These are phyloP conservation scores for Leptocoma aspasia DNA, from an alignment of 2,113 vertebrate species.

Conservation along the genomic window DNA sequence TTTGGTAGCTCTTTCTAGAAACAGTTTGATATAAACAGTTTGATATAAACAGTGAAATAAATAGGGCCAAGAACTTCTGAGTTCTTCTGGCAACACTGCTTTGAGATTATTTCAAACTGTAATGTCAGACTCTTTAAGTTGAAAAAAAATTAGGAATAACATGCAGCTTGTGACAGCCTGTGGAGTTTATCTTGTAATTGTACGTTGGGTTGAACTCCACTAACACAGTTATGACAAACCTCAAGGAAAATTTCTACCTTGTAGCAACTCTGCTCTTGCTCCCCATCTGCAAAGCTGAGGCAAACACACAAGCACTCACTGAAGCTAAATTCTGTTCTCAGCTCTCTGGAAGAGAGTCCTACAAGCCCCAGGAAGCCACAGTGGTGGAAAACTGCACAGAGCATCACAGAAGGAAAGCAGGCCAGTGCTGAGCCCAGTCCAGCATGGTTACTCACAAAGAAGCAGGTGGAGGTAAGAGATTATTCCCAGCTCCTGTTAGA, in stretches of 20 bases:
- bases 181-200: not conserved
- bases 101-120: not conserved
- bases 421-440: rapidly evolving
- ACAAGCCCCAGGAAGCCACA: not conserved
- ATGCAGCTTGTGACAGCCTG: not conserved
- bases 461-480: not conserved
- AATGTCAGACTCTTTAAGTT: not conserved
- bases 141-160: not conserved
- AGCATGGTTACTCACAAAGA: not conserved
- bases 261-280: not conserved
- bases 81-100: not conserved
- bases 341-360: not conserved
- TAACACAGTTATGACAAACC: not conserved
- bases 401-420: not conserved
- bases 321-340: not conserved
- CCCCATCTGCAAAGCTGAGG: not conserved
- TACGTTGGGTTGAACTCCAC: rapidly evolving
- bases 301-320: not conserved
- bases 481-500: not conserved
- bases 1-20: not conserved
- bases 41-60: not conserved
- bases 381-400: not conserved
- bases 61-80: not conserved
- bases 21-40: not conserved
- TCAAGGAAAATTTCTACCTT: not conserved